Base-by-base conservation (phyloP, 2,888 invertebrate genomes). In the Cenopis cana region DNA sequence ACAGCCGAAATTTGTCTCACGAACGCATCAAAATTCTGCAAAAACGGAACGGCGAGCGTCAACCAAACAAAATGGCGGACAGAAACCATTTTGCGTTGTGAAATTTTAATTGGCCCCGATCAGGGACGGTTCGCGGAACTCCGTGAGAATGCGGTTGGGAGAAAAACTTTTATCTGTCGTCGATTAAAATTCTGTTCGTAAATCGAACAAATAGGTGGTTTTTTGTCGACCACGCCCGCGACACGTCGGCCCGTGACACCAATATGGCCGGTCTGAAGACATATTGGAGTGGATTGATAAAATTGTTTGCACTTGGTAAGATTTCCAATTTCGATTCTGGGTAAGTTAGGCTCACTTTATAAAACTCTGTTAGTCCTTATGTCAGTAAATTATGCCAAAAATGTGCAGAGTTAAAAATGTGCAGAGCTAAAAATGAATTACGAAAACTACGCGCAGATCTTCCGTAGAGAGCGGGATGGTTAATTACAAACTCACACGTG, bases 91-190 rank as follows among this genome's bases (percentile, higher is more conserved):
- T 89, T 90, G 84, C 81, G 85, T 85, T 84, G 59, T 77, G 83
- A 86, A 90, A 92, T 93, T 89, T 93, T 92, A 93, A 93, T 93
- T 92, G 91, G 91, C 79, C 79, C 77, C 78, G 84, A 88, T 88
- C 87, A 83, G 81, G 79, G 86, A 84, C 88, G 87, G 85, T 64
- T 60, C 59, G 46, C 65, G 55, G 65, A 56, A 65, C 20, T 85
- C 84, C 74, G 76, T 76, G 71, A 76, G 81, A 78, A 79, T 78
- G 79, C 74, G 81, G 79, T 77, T 79, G 73, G 73, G 72, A 78
- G 80, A 85, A 87, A 87, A 88, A 88, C 79, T 83, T 84, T 87
- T 83, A 84, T 88, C 85, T 74, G 65, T 29, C 73, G 75, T 73
- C 85, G 85, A 86, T 87, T 87, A 86, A 86, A 82, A 86, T 87